Percentiles rank a stretch among this genome's conserved stretches.
These are phyloP conservation scores for Ctenomys sociabilis DNA, from an alignment of 2,113 vertebrate genomes.

Conservation along the genomic window DNA sequence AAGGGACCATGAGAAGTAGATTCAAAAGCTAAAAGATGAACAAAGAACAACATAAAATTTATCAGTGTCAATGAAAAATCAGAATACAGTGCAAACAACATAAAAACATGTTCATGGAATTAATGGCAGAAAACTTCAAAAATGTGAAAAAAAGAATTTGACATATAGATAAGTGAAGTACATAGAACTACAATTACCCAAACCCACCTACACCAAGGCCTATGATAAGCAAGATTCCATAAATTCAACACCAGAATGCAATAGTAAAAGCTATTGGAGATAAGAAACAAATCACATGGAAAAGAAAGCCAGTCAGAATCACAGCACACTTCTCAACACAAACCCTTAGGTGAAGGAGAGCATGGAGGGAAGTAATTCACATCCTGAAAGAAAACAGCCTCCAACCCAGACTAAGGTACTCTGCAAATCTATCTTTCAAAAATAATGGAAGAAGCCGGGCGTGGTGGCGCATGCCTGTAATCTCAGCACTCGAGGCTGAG, in stretches of 20 bases:
- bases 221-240: neutral
- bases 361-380: neutral
- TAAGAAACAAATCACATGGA: neutral
- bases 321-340: neutral
- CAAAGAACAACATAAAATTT: too few relatives aligned
- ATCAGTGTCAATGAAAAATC: too few relatives aligned
- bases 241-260: neutral
- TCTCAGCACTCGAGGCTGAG: too few relatives aligned
- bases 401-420: neutral
- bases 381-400: neutral
- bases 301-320: neutral
- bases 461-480: too few relatives aligned
- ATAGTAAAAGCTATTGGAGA: neutral
- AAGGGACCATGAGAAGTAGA: too few relatives aligned
- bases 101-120: too few relatives aligned
- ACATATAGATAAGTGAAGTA: neutral
- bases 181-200: neutral
- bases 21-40: too few relatives aligned
- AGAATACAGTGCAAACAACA: too few relatives aligned
- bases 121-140: neutral
- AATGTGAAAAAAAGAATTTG: neutral
- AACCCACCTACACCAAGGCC: neutral
- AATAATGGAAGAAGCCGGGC: too few relatives aligned
- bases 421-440: neutral
- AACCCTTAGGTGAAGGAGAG: neutral